Evolutionary conservation across 2,113 vertebrate species (phyloP).

Genomic region (Abramis brama): DNA sequence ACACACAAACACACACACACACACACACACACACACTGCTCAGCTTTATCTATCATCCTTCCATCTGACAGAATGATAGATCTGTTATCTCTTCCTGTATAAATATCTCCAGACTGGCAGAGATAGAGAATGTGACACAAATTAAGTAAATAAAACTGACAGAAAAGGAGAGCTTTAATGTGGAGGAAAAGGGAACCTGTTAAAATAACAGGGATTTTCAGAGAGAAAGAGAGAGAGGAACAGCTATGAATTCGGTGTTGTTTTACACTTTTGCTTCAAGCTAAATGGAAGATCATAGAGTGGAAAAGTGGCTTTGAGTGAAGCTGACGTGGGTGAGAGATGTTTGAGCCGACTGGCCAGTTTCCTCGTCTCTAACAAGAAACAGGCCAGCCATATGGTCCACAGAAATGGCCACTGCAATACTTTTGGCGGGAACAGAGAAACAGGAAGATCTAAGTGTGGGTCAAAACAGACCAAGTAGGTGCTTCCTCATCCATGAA

Average conservation of each 20-base stretch:
- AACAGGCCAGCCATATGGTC: conserved; percentile 42
- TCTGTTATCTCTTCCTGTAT: conserved; percentile 47
- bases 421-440: conserved; percentile 3
- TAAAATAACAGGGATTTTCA: conserved; percentile 28
- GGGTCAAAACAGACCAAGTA: conserved; percentile 4
- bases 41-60: conserved; percentile 36
- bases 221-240: conserved; percentile 7
- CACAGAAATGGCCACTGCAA: conserved; percentile 27
- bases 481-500: background rate
- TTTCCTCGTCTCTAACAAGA: conserved; percentile 52
- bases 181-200: background rate
- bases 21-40: conserved; percentile 42
- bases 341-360: conserved; percentile 25
- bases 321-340: conserved; percentile 48
- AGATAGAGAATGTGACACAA: conserved; percentile 31
- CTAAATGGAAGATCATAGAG: conserved; percentile 25
- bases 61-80: conserved; percentile 33
- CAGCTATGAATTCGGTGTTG: conserved; percentile 48
- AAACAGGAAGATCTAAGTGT: background rate
- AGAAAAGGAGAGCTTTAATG: conserved; percentile 20
- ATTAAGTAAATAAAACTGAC: conserved; percentile 19
- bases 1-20: conserved; percentile 37
- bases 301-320: conserved; percentile 47
- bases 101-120: conserved; percentile 30
- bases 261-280: conserved; percentile 23